Base-by-base conservation (phyloP, 2,888 invertebrate species). In the Cheilosia urbana region DNA sequence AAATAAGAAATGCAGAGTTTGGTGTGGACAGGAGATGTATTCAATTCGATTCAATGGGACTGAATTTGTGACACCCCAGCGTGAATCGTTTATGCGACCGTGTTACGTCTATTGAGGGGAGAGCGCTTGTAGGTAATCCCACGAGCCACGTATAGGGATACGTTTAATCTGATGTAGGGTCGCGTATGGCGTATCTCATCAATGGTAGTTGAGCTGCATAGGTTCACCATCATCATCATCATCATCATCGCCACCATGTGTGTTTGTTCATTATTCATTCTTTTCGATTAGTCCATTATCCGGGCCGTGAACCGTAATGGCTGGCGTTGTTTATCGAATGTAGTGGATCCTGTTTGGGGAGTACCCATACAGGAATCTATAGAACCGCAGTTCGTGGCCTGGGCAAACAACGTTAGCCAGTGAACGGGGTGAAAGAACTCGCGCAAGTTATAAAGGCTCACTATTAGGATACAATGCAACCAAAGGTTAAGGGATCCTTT, bases 181-280 rank as follows among this genome's bases (percentile, higher is more conserved):
- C 69, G 73, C 75, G 34, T 24, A 51, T 76, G 60, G n/a, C n/a
- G n/a, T n/a, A n/a, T n/a, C n/a, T n/a, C n/a, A n/a, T 76, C 71
- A 80, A 84, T 80, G 55, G 63, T 60, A 51, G 69, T 71, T 21
- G 49, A 65, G 84, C 65, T 69, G 65, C 66, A 71, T 49, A 53
- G 73, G 78, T 73, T 78, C 24, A n/a, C n/a, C 78, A 57, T 69
- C 78, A 80, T 40, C 55, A 66, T 19, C 73, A 66, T 40, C 42
- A 51, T 40, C 58, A 55, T 55, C 81, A 68, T 53, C 69, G 60
- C 30, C 83, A 73, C 62, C 81, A 85, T 85, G 81, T 81, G 85
- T 85, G 85, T 85, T 85, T 85, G 81, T 81, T 85, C 85, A 81
- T 85, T 85, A 85, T 77, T 81, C 85, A 81, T 85, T 85, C 85